These are phyloP conservation scores for Trematocara zebra DNA, from an alignment of 2,113 vertebrate genomes.

Conservation along the genomic window DNA sequence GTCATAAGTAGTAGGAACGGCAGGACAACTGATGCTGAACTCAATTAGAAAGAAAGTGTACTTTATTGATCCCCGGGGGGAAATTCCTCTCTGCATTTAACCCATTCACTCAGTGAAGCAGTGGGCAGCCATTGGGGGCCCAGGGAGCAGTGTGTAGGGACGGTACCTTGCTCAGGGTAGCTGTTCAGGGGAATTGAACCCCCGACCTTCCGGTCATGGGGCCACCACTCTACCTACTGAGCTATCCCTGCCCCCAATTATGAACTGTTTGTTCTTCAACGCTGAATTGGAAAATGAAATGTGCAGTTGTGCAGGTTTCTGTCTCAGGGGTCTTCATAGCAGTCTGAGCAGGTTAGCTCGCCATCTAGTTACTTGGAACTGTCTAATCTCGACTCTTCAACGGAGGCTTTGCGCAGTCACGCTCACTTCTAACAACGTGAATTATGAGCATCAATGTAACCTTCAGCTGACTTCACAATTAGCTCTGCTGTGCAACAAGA, in stretches of 20 bases:
- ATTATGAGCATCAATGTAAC: neutral
- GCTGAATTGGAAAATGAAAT: neutral
- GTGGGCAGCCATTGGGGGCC: too few relatives aligned
- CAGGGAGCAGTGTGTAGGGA: too few relatives aligned
- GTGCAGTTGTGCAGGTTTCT: neutral
- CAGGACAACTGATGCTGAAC: accelerated
- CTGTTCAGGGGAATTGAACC: too few relatives aligned
- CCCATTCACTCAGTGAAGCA: too few relatives aligned
- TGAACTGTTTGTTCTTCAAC: neutral
- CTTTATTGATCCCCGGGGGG: too few relatives aligned
- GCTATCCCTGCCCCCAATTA: too few relatives aligned
- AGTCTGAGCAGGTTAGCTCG: accelerated
- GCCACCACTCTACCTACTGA: too few relatives aligned
- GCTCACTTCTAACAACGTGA: neutral
- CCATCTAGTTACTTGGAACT: neutral
- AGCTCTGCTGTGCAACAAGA: neutral
- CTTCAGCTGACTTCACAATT: neutral
- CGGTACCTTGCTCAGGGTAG: too few relatives aligned
- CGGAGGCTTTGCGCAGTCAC: accelerated
- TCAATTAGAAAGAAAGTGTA: neutral
- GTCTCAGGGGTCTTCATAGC: accelerated
- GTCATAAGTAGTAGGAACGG: neutral
- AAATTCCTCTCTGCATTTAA: too few relatives aligned
- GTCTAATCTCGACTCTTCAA: neutral
- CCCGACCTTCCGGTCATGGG: too few relatives aligned